Conservation (phyloP, 2,888 invertebrate genomes). For the Colletes collaris region DNA sequence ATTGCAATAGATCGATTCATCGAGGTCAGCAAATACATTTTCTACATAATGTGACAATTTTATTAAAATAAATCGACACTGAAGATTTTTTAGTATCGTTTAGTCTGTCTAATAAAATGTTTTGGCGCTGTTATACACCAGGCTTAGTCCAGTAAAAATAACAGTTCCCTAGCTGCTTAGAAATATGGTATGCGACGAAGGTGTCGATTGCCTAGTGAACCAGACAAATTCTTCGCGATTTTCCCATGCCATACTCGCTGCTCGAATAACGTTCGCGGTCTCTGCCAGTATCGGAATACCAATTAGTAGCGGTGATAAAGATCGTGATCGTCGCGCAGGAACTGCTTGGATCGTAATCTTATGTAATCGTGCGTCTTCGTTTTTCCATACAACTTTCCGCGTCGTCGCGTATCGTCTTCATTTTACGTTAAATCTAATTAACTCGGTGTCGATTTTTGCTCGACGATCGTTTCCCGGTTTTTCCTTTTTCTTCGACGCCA, state of each 20-base stretch:
- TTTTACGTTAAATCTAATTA: too few species aligned
- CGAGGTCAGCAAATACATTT: too few species aligned
- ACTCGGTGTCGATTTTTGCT: background rate
- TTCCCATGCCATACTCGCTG: slow-evolving; percentile 65
- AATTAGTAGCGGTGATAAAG: slow-evolving; percentile 60
- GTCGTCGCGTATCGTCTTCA: background rate
- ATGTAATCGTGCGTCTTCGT: background rate
- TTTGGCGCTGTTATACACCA: background rate
- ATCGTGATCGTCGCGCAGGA: slow-evolving; percentile 59
- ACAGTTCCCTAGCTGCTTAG: slow-evolving; percentile 14
- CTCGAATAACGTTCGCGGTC: slow-evolving; percentile 64
- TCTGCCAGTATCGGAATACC: slow-evolving; percentile 58
- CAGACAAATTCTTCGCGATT: slow-evolving; percentile 66
- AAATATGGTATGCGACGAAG: slow-evolving; percentile 45
- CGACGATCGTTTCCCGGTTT: background rate
- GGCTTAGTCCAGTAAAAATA: background rate
- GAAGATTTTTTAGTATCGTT: background rate
- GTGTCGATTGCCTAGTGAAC: slow-evolving; percentile 51
- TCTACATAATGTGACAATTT: too few species aligned
- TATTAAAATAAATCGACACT: background rate
- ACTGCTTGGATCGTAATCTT: slow-evolving; percentile 19
- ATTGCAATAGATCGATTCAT: too few species aligned
- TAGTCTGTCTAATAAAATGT: too few species aligned
- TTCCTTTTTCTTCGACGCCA: too few species aligned
- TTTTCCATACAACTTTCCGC: background rate